These are phyloP conservation scores for Deroptyus accipitrinus DNA, from an alignment of 2,113 vertebrate species.

Conservation along the genomic window DNA sequence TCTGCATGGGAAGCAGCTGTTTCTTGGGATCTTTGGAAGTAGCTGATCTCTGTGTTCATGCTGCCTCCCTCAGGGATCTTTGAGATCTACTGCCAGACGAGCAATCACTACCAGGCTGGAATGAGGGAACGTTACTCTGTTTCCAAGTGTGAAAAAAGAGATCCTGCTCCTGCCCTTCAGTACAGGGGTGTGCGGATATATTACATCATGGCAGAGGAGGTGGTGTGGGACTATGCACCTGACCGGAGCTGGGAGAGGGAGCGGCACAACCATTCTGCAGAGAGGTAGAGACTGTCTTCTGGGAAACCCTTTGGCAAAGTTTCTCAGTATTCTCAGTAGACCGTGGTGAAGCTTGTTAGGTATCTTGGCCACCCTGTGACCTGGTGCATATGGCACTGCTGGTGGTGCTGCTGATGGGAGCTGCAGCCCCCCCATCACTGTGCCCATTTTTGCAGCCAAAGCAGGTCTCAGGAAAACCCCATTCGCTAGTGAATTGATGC, in stretches of 20 bases:
- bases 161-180: background rate
- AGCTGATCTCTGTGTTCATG: background rate
- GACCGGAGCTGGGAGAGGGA: slow-evolving; percentile 76
- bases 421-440: accelerated
- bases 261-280: slow-evolving; percentile 60
- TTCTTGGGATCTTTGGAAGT: background rate
- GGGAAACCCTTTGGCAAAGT: background rate
- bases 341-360: background rate
- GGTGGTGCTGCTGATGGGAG: background rate
- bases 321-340: background rate
- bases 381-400: accelerated
- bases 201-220: slow-evolving; percentile 73
- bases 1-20: background rate
- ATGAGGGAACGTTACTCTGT: slow-evolving; percentile 74
- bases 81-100: slow-evolving; percentile 76
- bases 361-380: background rate
- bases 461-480: background rate
- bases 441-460: background rate
- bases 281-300: slow-evolving; percentile 63
- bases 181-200: slow-evolving; percentile 58
- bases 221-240: slow-evolving; percentile 75
- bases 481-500: background rate
- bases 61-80: slow-evolving; percentile 68
- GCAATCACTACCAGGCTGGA: slow-evolving; percentile 73
- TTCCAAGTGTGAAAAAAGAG: slow-evolving; percentile 44